Percentiles rank a stretch among this genome's conserved stretches.
Evolutionary conservation across 2,888 invertebrate genomes (phyloP).

Genomic region (Drosophila vallismaia): DNA sequence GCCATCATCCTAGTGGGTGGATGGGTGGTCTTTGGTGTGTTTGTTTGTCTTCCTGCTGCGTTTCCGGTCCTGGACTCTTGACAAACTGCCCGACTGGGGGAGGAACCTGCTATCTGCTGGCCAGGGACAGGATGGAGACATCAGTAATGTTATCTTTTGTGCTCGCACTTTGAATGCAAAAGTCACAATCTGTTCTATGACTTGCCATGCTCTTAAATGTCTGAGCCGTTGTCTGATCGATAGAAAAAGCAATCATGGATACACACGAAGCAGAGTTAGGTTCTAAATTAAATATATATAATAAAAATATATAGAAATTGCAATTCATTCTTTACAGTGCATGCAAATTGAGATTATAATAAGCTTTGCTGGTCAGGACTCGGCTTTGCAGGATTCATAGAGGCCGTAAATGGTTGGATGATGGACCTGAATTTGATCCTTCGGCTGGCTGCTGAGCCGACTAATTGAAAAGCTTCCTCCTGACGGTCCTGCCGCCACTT

Average conservation of each 20-base stretch:
- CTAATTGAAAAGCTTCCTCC: conserved; percentile 43
- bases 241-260: conserved; percentile 8
- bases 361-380: conserved; percentile 12
- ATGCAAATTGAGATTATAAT: conserved; percentile 43
- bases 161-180: conserved; percentile 31
- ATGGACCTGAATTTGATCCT: conserved; percentile 5
- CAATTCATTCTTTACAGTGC: not conserved
- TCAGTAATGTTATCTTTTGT: conserved; percentile 20
- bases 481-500: conserved; percentile 1
- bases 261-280: not conserved
- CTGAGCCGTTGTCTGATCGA: conserved; percentile 21
- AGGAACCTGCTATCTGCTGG: conserved; percentile 16
- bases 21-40: conserved; percentile 3
- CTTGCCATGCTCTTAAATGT: conserved; percentile 26
- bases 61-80: conserved; percentile 51
- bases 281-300: too few relatives aligned
- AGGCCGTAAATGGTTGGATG: conserved; percentile 6
- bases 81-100: conserved; percentile 56
- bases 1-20: not conserved
- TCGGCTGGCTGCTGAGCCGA: conserved; percentile 10
- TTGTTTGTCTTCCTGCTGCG: conserved; percentile 38
- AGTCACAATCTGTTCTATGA: conserved; percentile 8
- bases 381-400: not conserved
- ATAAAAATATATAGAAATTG: too few relatives aligned
- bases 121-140: not conserved